phyloP scores from a whole-genome alignment of 2,113 vertebrate genomes.

The Illadopsis cleaveri region DNA sequence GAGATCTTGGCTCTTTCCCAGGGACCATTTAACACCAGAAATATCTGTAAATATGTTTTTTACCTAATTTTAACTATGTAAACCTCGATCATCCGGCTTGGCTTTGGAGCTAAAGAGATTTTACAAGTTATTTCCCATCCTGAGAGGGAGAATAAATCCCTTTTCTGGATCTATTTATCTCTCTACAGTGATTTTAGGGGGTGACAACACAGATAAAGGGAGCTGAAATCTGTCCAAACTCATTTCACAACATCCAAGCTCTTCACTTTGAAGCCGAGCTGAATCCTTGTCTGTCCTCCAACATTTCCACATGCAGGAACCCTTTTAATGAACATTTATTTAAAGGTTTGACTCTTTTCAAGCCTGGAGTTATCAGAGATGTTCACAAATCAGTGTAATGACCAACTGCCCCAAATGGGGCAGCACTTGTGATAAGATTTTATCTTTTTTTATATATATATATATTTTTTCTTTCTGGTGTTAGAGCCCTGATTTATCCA shows the following conservation, averaged over 20 bases:
- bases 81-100: not conserved
- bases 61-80: not conserved
- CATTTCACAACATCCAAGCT: not conserved
- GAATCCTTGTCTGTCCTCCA: not conserved
- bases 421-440: not conserved
- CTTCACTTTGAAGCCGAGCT: not conserved
- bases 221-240: not conserved
- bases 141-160: not conserved
- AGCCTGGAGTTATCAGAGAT: not conserved
- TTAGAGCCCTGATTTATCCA: not conserved
- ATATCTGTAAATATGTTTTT: not conserved
- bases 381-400: not conserved
- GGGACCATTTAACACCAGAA: not conserved
- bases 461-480: not conserved
- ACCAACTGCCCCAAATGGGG: not conserved
- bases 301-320: not conserved
- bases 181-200: not conserved
- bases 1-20: not conserved
- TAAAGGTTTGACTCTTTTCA: not conserved
- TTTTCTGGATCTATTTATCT: not conserved
- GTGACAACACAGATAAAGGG: not conserved
- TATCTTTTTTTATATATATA: not conserved
- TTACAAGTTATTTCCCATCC: too few relatives aligned
- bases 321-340: not conserved
- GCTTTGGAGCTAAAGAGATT: not conserved